phyloP scores from a whole-genome alignment of 2,113 vertebrate species.

The Hypomesus transpacificus region DNA sequence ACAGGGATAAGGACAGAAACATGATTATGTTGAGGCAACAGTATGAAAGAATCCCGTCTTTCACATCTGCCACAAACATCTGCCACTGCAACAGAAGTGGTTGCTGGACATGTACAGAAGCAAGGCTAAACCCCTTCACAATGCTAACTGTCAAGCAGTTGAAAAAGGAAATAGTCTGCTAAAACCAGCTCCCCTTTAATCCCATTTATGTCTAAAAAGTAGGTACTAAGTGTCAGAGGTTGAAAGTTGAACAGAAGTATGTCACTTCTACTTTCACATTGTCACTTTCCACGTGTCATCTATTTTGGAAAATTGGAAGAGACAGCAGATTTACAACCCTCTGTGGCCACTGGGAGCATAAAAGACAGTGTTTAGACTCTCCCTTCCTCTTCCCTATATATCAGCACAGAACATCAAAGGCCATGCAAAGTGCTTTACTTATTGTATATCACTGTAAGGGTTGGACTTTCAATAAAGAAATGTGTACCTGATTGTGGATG shows the following conservation, averaged over 20 bases:
- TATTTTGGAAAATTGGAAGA: no score
- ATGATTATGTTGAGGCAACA: background rate
- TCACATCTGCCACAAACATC: conserved; percentile 2
- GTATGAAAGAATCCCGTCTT: background rate
- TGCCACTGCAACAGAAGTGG: background rate
- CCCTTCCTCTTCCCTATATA: no score
- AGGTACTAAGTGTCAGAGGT: no score
- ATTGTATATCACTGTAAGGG: no score
- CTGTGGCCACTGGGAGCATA: no score
- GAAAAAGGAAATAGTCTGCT: background rate
- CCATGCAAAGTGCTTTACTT: background rate
- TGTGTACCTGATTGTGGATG: background rate
- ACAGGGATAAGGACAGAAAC: background rate
- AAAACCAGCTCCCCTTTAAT: no score
- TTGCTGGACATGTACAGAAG: background rate
- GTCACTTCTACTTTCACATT: no score
- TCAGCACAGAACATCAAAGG: background rate
- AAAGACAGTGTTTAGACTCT: no score
- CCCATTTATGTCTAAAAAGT: no score
- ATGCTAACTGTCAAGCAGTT: background rate
- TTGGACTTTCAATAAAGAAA: background rate
- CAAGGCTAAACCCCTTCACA: background rate
- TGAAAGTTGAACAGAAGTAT: no score
- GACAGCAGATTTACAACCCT: no score
- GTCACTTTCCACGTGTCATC: no score